Percentiles rank a stretch among this genome's conserved stretches.
These are phyloP conservation scores for Autographa pulchrina DNA, from an alignment of 2,888 invertebrate genomes.

Conservation along the genomic window DNA sequence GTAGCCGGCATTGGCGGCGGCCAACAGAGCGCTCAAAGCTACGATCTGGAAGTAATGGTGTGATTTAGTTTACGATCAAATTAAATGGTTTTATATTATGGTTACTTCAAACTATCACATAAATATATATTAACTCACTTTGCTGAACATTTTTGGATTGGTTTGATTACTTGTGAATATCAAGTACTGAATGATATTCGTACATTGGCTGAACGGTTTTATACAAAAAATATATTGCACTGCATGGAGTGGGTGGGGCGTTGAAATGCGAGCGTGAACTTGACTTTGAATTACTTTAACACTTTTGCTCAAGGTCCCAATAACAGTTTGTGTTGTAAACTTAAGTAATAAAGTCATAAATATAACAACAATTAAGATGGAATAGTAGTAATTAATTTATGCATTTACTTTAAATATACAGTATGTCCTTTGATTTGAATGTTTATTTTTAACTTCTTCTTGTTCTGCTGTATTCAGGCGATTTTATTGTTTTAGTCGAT, in stretches of 20 bases:
- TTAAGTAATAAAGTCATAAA: neutral
- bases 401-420: neutral
- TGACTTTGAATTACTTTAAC: neutral
- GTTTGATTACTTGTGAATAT: neutral
- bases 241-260: neutral
- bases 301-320: neutral
- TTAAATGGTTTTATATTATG: too few relatives aligned
- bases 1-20: conserved; percentile 69
- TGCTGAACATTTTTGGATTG: neutral
- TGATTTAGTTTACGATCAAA: neutral
- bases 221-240: neutral
- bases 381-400: neutral
- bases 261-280: conserved; percentile 8
- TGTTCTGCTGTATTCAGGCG: neutral
- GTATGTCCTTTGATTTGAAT: neutral
- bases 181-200: neutral
- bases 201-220: neutral
- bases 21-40: conserved; percentile 60
- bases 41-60: conserved; percentile 21
- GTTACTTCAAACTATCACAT: too few relatives aligned
- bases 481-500: neutral
- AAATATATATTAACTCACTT: neutral
- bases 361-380: neutral
- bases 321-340: neutral
- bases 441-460: neutral